These are phyloP conservation scores for Ahaetulla prasina DNA, from an alignment of 2,113 vertebrate species.

Conservation along the genomic window DNA sequence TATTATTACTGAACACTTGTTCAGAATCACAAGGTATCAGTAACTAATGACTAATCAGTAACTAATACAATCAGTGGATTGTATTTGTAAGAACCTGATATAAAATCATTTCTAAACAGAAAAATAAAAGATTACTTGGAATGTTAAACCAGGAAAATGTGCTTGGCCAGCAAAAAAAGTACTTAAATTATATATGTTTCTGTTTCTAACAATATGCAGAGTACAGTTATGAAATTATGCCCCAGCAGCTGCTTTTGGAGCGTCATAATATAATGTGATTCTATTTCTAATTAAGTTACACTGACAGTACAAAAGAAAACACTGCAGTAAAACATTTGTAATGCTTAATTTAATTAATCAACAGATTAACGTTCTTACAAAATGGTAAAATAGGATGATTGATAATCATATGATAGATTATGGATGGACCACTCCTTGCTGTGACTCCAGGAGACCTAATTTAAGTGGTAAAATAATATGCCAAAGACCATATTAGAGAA, in stretches of 20 bases:
- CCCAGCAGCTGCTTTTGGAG: neutral
- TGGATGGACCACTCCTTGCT: constrained; percentile 1
- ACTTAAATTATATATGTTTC: constrained; percentile 14
- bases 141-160: neutral
- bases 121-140: neutral
- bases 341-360: neutral
- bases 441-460: neutral
- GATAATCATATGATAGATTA: constrained; percentile 25
- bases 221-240: constrained; percentile 33
- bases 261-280: constrained; percentile 36
- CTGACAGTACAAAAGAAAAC: neutral
- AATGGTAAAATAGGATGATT: neutral
- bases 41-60: neutral
- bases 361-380: constrained; percentile 10
- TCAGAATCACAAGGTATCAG: neutral
- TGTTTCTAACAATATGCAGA: constrained; percentile 30
- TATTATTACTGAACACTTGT: neutral
- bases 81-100: neutral
- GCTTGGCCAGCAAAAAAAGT: constrained; percentile 2
- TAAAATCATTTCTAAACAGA: constrained; percentile 7
- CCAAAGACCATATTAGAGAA: neutral
- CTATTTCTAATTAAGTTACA: constrained; percentile 12
- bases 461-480: neutral
- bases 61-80: too few relatives aligned
- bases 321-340: constrained; percentile 37